Evolutionary conservation across 1,140 invertebrate genomes (phyloP).

Genomic region (Drosophila arizonae): DNA sequence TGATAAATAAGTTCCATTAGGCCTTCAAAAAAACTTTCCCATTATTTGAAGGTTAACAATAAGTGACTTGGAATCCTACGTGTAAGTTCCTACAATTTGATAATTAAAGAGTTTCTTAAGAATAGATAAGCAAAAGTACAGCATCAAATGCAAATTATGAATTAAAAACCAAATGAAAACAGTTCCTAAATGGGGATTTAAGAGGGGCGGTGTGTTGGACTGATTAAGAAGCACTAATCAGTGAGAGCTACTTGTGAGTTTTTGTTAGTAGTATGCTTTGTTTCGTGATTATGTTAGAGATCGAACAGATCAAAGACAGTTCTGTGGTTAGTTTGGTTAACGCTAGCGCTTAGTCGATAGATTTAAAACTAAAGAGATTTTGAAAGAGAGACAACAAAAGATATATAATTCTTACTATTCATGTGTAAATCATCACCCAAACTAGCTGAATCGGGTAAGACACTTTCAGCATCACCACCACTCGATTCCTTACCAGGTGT

Average conservation of each 20-base stretch:
- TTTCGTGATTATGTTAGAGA: slow-evolving; percentile 20
- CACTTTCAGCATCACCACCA: slow-evolving; percentile 90
- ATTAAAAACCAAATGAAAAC: slow-evolving; percentile 7
- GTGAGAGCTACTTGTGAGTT: slow-evolving; percentile 55
- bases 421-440: slow-evolving; percentile 88
- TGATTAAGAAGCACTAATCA: slow-evolving; percentile 26
- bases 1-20: background rate
- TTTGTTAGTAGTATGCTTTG: slow-evolving; percentile 31
- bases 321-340: slow-evolving; percentile 33
- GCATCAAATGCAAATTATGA: slow-evolving; percentile 22
- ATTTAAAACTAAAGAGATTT: slow-evolving; percentile 69
- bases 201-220: slow-evolving; percentile 15
- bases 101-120: slow-evolving; percentile 2
- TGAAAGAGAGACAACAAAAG: slow-evolving; percentile 75
- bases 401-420: slow-evolving; percentile 82
- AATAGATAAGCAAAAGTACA: slow-evolving; percentile 55
- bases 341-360: slow-evolving; percentile 32
- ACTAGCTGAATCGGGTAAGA: slow-evolving; percentile 91
- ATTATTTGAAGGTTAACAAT: slow-evolving; percentile 16
- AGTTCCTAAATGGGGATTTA: slow-evolving; percentile 22
- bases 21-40: slow-evolving; percentile 19
- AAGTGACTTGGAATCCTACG: slow-evolving; percentile 27
- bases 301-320: slow-evolving; percentile 19
- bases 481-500: slow-evolving; percentile 92
- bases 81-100: slow-evolving; percentile 35